Evolutionary conservation across 2,113 vertebrate species (phyloP).

Genomic region (Lathamus discolor): DNA sequence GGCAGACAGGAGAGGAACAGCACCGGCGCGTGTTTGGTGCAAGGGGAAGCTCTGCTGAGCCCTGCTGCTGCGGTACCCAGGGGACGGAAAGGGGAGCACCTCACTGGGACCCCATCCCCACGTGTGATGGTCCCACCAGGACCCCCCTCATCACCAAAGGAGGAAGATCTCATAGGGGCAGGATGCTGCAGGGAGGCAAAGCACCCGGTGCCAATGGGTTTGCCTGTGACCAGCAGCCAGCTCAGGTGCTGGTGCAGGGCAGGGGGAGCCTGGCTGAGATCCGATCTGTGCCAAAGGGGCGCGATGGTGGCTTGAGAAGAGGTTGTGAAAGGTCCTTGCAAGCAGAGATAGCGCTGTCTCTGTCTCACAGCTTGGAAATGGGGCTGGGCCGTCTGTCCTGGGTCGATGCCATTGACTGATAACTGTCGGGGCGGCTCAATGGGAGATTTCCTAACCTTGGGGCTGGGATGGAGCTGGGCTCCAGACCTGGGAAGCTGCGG

Average conservation of each 20-base stretch:
- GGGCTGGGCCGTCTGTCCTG: background rate
- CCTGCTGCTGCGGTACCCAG: no score
- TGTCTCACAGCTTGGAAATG: background rate
- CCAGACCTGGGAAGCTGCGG: background rate
- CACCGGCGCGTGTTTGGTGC: background rate
- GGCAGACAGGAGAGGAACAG: background rate
- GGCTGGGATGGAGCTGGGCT: background rate
- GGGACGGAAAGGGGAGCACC: background rate
- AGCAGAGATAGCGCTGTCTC: accelerated
- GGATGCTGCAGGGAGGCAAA: background rate
- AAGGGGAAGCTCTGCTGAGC: background rate
- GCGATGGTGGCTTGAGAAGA: background rate
- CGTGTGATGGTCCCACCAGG: background rate
- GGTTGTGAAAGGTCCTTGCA: background rate
- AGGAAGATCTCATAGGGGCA: accelerated
- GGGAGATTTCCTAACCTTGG: background rate
- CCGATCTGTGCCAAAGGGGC: background rate
- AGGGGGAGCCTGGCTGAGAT: accelerated
- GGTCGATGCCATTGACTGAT: accelerated
- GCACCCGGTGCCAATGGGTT: accelerated
- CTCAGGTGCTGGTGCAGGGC: background rate
- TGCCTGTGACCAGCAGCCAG: background rate
- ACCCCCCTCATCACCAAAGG: background rate
- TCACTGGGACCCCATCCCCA: accelerated
- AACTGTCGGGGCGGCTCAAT: accelerated